These are phyloP conservation scores for Neosilurus hyrtlii DNA, from an alignment of 2,797 vertebrate genomes.

Conservation along the genomic window DNA sequence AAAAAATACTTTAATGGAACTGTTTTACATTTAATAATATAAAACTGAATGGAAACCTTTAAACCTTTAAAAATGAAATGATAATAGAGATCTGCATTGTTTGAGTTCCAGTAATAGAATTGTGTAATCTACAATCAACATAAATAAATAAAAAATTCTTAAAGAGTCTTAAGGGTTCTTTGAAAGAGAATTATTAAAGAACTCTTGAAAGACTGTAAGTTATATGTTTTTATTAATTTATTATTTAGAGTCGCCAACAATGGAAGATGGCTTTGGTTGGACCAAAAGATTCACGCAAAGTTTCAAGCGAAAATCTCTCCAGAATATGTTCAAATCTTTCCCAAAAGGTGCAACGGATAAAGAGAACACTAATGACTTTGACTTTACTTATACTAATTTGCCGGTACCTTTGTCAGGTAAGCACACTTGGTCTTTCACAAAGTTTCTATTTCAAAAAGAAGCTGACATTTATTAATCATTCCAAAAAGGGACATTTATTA, in stretches of 20 bases:
- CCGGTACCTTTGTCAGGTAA: conserved; percentile 34
- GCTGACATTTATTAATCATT: background rate
- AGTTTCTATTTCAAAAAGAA: background rate
- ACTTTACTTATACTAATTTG: conserved; percentile 2
- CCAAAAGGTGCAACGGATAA: background rate
- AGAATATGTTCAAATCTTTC: background rate
- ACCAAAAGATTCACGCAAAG: background rate
- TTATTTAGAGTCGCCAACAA: background rate
- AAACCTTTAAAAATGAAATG: background rate
- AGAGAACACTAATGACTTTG: background rate
- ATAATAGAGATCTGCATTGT: background rate
- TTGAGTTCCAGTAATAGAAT: background rate
- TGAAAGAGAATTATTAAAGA: background rate
- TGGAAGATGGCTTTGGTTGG: background rate
- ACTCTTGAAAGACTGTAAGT: background rate
- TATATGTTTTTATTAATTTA: background rate
- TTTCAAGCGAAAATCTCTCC: background rate
- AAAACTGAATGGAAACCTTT: background rate
- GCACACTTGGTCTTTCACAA: too few species aligned
- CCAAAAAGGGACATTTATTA: background rate
- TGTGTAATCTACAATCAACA: background rate
- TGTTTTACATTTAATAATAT: background rate
- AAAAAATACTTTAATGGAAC: background rate
- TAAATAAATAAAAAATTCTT: background rate
- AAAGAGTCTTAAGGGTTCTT: background rate